These are phyloP conservation scores for Microplitis manilae DNA, from an alignment of 2,888 invertebrate genomes.

Conservation along the genomic window DNA sequence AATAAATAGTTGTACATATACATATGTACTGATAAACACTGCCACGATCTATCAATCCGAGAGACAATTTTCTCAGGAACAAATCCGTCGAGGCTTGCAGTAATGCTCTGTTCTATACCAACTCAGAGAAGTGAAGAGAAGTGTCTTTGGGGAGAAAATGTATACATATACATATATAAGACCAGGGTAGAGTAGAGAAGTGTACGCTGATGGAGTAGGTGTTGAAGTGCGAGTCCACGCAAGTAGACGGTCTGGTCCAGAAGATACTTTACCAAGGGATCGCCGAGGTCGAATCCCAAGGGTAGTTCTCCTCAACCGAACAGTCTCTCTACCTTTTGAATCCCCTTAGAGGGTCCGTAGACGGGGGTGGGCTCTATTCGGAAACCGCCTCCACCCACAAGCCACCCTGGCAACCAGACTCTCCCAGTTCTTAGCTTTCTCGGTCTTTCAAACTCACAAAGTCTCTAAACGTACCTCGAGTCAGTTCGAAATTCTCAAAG, in stretches of 20 bases:
- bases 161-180: no score
- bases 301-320: conserved; percentile 53
- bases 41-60: no score
- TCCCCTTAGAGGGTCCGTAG: conserved; percentile 49
- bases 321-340: conserved; percentile 50
- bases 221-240: conserved; percentile 33
- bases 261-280: conserved; percentile 61
- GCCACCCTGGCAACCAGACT: conserved; percentile 26
- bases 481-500: not conserved
- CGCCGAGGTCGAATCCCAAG: conserved; percentile 62
- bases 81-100: no score
- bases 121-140: no score
- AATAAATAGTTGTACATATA: no score
- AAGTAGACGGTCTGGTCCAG: conserved; percentile 58
- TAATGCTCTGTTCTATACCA: no score
- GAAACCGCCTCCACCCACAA: conserved; percentile 26
- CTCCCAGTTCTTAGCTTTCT: conserved; percentile 7
- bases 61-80: no score
- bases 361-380: conserved; percentile 58
- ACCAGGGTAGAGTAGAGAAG: no score
- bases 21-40: no score
- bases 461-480: not conserved
- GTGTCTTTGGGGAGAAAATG: no score
- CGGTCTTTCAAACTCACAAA: conserved; percentile 3
- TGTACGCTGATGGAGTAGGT: conserved; percentile 13